Conservation (phyloP, 2,888 invertebrate genomes). For the Drosophila kuntzei region DNA sequence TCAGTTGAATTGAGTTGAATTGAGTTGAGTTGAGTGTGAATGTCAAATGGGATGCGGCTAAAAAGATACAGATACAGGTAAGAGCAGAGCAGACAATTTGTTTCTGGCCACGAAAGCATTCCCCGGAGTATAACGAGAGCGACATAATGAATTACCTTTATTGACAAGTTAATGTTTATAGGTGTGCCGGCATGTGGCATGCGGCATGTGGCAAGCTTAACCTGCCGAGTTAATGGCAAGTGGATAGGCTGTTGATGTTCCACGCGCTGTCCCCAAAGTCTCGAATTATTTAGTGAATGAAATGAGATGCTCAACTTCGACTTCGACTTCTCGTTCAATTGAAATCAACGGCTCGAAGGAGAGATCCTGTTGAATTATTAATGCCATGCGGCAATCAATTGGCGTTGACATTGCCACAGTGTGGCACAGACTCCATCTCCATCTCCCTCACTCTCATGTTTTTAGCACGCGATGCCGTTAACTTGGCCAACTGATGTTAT, state of each 20-base stretch:
- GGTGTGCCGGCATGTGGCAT: constrained; percentile 71
- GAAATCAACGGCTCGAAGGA: constrained; percentile 65
- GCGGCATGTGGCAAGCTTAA: constrained; percentile 51
- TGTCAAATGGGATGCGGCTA: constrained; percentile 46
- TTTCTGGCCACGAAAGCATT: constrained; percentile 50
- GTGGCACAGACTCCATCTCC: not conserved
- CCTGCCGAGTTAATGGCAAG: constrained; percentile 70
- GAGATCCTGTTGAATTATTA: constrained; percentile 72
- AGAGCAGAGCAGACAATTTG: constrained; percentile 68
- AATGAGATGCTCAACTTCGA: constrained; percentile 62
- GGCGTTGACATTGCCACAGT: constrained; percentile 77
- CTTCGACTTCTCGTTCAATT: constrained; percentile 56
- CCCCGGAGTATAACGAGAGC: constrained; percentile 79
- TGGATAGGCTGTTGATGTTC: constrained; percentile 78
- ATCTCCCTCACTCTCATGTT: not conserved
- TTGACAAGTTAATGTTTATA: constrained; percentile 86
- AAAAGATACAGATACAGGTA: constrained; percentile 34
- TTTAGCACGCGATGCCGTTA: constrained; percentile 58
- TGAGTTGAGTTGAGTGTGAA: constrained; percentile 51
- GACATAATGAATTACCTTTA: constrained; percentile 86
- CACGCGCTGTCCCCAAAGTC: constrained; percentile 63
- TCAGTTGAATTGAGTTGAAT: constrained; percentile 7
- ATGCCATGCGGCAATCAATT: constrained; percentile 70
- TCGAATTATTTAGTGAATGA: constrained; percentile 76
- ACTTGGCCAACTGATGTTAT: constrained; percentile 47